Conservation (phyloP, 2,797 vertebrate species). For the Brachyalestes nurse region DNA sequence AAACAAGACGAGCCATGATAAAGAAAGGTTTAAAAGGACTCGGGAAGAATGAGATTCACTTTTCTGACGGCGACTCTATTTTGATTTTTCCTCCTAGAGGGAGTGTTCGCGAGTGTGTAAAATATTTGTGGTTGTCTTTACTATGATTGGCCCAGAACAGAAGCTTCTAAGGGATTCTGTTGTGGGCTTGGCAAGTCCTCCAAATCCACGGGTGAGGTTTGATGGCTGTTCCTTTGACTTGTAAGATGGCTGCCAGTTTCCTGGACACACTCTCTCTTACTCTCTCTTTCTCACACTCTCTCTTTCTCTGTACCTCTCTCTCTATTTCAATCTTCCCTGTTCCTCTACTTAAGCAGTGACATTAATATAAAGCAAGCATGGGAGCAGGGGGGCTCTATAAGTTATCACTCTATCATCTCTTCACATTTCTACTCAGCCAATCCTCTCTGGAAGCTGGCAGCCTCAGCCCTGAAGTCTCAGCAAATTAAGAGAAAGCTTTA, state of each 20-base stretch:
- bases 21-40: constrained; percentile 33
- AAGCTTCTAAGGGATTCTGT: constrained; percentile 1
- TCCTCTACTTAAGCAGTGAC: constrained; percentile 39
- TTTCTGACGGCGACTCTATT: constrained; percentile 36
- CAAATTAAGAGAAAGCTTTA: constrained; percentile 54
- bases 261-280: not conserved
- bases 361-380: constrained; percentile 57
- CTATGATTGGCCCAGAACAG: constrained; percentile 9
- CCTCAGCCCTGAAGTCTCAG: constrained; percentile 37
- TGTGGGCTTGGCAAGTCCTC: constrained; percentile 31
- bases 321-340: not conserved
- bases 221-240: constrained; percentile 22
- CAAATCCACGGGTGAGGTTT: constrained; percentile 44
- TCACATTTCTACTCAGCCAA: constrained; percentile 58
- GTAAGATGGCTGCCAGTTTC: constrained; percentile 44
- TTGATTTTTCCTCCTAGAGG: constrained; percentile 52
- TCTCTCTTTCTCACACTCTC: constrained; percentile 12
- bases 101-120: constrained; percentile 42
- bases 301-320: constrained; percentile 8
- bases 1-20: constrained; percentile 26
- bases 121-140: constrained; percentile 56
- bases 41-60: constrained; percentile 25
- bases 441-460: constrained; percentile 48
- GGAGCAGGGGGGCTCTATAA: constrained; percentile 46
- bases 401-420: constrained; percentile 63